Evolutionary conservation across 2,113 vertebrate species (phyloP), one percentile per base, ranked within the genome.

Genomic region (human): DNA sequence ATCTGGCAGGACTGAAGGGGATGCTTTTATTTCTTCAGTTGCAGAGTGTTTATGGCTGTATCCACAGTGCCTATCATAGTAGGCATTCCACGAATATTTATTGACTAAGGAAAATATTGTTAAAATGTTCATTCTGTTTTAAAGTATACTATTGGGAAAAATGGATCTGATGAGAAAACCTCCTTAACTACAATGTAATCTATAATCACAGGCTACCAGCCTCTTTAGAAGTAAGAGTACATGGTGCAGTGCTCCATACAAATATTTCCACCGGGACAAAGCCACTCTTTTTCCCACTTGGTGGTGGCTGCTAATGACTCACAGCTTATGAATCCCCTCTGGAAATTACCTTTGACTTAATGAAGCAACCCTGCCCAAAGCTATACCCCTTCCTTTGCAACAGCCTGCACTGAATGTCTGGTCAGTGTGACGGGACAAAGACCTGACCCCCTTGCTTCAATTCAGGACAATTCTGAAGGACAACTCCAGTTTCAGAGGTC

Each of bases 71-170:
- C 59, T 93, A 78, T 82, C 73, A 84, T 70, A 50, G 86, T 70
- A 94, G 87, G 43, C 48, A 70, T 88, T 92, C 91, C 35, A 88
- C 93, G 95, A 98, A 98, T 97, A 96, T 93, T 97, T 96, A 97
- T 90, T 90, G 91, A 96, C 81, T 90, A 94, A 96, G 78, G 93
- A 94, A 92, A 81, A 89, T 83, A 90, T 5, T 76, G 87, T 93
- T 93, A 90, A 92, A 81, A 66, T 64, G 48, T 72, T 89, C 57
- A 48, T 95, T 98, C 43, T 96, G 48, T 78, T 93, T 96, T 95
- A 95, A 94, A 94, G 45, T 61, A 17, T 75, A 89, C 87, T 87
- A 18, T 4, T 73, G 22, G 13, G 78, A 66, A 76, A 93, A 81
- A 83, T 66, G 83, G 50, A n/a, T 43, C 43, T 87, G 22, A 90